These are phyloP conservation scores for Polyommatus iphigenia DNA, from an alignment of 2,888 invertebrate genomes.

Conservation along the genomic window DNA sequence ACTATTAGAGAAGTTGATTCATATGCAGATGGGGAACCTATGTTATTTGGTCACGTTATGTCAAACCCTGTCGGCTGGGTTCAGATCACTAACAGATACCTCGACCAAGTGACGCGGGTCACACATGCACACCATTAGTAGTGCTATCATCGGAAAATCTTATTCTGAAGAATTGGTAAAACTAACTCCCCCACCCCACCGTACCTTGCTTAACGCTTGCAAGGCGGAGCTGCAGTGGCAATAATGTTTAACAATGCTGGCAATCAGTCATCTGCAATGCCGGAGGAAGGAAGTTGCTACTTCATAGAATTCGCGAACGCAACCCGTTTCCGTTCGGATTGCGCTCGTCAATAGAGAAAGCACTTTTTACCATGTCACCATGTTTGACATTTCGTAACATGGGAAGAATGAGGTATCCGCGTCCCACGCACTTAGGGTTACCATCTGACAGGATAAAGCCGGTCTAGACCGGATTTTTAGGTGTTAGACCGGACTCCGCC, in stretches of 20 bases:
- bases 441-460: too few species aligned
- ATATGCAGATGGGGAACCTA: too few species aligned
- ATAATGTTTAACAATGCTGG: slow-evolving; percentile 19
- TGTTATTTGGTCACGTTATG: too few species aligned
- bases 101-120: too few species aligned
- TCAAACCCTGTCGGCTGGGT: too few species aligned
- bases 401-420: slow-evolving; percentile 36
- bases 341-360: slow-evolving; percentile 48
- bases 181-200: not conserved
- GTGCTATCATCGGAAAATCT: not conserved
- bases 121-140: too few species aligned
- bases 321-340: slow-evolving; percentile 21
- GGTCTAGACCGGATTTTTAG: too few species aligned
- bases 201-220: not conserved
- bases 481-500: too few species aligned
- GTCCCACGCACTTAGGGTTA: slow-evolving; percentile 31
- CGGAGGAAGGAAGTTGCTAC: slow-evolving; percentile 35
- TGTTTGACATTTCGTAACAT: slow-evolving; percentile 34
- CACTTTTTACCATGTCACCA: slow-evolving; percentile 44
- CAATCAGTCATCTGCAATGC: slow-evolving; percentile 22
- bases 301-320: slow-evolving; percentile 37
- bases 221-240: not conserved
- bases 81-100: too few species aligned
- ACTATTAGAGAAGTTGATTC: too few species aligned
- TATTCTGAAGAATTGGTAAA: too few species aligned